Base-by-base conservation (phyloP, 2,797 vertebrate genomes). In the Chelon auratus region DNA sequence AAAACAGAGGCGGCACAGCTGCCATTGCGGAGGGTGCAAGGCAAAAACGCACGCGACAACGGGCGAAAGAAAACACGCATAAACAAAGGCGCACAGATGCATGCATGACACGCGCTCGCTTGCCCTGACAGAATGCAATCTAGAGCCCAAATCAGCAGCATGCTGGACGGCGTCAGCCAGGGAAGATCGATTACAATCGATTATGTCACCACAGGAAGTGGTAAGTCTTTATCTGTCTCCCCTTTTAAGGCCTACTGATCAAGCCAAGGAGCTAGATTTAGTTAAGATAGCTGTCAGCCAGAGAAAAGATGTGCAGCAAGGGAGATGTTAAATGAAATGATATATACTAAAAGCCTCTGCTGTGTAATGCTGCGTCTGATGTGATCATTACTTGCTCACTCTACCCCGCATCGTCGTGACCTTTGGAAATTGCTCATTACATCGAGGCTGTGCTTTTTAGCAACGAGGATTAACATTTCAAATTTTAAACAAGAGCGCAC, bases 121-220 rank as follows among this genome's bases (percentile, higher is more conserved):
- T 11, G 54, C 48, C 13, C 62, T 54, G 58, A 69, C 52, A 52
- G 60, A 58, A 65, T 33, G 37, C 51, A 59, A 68, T 59, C 63
- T 36, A 1, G 14, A 56, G 65, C 50, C 36, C 48, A 48, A 63
- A 74, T 75, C 78, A 56, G 78, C 30, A 6, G 56, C 50, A 22
- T 5, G 60, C 54, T 37, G 61, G 63, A 70, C 64, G 36, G 58
- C 53, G 63, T 45, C 18, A 43, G 77, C 77, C 17, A 0, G 56
- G 48, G 30, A 76, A 56, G 86, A 90, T 77, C 78, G 82, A 92
- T 88, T 82, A 64, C 52, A 42, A 90, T 87, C 63, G 78, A 90
- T 91, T 45, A 62, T 76, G 84, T 81, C 84, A 85, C 77, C 62
- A 56, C 79, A 79, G 73, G 87, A 88, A 83, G 85, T 75, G 77